Evolutionary conservation across 2,797 vertebrate genomes (phyloP).

Genomic region (Eulemur coronatus): DNA sequence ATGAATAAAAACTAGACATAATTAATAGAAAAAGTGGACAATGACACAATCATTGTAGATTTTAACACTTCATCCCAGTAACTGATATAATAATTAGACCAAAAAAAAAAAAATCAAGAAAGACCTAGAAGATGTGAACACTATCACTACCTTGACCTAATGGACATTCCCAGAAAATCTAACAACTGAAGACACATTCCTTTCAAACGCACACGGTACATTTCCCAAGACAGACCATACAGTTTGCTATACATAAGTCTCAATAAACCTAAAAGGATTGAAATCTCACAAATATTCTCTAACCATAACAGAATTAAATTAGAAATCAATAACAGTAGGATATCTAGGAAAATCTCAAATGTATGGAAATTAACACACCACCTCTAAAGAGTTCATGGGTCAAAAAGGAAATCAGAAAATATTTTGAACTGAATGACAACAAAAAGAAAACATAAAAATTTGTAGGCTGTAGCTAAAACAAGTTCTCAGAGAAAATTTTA

Average conservation of each 20-base stretch:
- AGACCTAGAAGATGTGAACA: background rate
- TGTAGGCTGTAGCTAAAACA: background rate
- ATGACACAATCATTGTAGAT: background rate
- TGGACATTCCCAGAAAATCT: background rate
- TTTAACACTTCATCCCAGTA: background rate
- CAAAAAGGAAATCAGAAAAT: background rate
- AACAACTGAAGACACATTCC: background rate
- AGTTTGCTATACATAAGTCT: background rate
- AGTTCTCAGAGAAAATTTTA: background rate
- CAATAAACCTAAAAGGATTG: background rate
- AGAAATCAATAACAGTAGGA: background rate
- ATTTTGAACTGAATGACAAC: background rate
- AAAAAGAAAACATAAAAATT: background rate
- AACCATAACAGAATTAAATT: background rate
- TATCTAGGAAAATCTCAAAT: background rate
- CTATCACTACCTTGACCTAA: background rate
- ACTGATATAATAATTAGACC: background rate
- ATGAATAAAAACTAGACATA: background rate
- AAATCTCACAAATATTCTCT: background rate
- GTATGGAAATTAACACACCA: background rate
- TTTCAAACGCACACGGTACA: background rate
- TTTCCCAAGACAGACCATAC: background rate
- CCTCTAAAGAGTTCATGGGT: background rate
- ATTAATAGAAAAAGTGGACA: background rate
- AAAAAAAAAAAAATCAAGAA: background rate